Evolutionary conservation across 2,113 vertebrate species (phyloP).

Genomic region (Carassius carassius): DNA sequence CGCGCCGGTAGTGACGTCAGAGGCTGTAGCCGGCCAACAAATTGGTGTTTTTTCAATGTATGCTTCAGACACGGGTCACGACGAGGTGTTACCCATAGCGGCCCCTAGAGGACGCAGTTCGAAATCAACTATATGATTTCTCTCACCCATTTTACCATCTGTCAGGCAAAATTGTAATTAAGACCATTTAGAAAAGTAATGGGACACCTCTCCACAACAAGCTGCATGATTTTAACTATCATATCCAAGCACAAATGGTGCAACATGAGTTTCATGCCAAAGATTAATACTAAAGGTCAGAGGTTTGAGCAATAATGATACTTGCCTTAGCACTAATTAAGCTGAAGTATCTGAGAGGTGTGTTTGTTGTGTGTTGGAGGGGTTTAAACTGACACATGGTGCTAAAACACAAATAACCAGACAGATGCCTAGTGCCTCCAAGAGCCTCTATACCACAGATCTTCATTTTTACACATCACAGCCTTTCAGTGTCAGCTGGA

Average conservation of each 20-base stretch:
- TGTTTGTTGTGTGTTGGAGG: conserved; percentile 29
- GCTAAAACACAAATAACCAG: conserved; percentile 72
- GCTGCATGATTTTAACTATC: background rate
- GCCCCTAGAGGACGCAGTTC: no score
- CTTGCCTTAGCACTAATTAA: conserved; percentile 3
- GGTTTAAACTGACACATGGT: conserved; percentile 70
- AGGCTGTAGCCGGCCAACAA: no score
- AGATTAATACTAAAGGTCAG: background rate
- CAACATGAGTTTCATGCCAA: background rate
- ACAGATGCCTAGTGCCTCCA: conserved; percentile 85
- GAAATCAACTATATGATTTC: no score
- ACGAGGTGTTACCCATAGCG: no score
- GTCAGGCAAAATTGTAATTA: background rate
- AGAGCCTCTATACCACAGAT: conserved; percentile 79
- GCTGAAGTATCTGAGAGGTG: background rate
- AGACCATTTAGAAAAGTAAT: background rate
- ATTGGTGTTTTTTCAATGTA: no score
- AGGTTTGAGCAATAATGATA: background rate
- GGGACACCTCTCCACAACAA: background rate
- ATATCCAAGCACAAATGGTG: background rate
- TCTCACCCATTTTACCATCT: background rate
- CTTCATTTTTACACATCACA: conserved; percentile 91
- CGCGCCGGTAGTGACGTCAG: no score
- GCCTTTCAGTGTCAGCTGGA: conserved; percentile 84
- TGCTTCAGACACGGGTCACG: no score